Percentiles rank a stretch among this genome's conserved stretches.
Conservation (phyloP, 2,113 vertebrate species). For the Salminus brasiliensis region DNA sequence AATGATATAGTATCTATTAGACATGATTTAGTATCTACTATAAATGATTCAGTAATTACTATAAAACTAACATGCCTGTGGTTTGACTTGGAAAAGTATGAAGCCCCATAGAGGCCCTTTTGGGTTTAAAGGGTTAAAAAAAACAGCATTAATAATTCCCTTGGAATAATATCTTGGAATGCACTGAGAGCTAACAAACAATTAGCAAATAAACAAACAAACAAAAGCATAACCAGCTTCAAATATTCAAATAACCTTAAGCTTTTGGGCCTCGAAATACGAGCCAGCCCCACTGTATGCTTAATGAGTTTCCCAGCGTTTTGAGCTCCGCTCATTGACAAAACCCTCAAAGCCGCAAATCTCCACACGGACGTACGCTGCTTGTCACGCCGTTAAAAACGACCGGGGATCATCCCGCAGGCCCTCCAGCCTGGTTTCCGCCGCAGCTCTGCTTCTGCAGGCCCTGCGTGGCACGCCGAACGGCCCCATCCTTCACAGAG, state of each 20-base stretch:
- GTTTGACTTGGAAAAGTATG: too few relatives aligned
- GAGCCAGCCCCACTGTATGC: neutral
- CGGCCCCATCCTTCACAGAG: slow-evolving; percentile 50
- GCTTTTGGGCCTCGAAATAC: neutral
- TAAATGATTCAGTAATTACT: too few relatives aligned
- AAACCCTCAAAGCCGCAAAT: neutral
- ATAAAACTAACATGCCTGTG: too few relatives aligned
- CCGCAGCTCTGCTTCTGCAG: neutral
- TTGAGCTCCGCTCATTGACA: neutral
- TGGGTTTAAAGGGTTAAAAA: too few relatives aligned
- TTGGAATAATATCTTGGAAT: neutral
- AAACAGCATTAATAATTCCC: too few relatives aligned
- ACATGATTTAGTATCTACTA: too few relatives aligned
- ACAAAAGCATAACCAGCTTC: neutral
- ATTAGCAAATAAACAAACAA: neutral
- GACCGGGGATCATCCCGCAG: neutral
- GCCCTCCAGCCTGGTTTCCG: neutral
- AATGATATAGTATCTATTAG: too few relatives aligned
- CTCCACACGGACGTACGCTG: slow-evolving; percentile 25
- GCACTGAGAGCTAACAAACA: neutral
- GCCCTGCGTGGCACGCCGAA: neutral
- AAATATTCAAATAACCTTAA: neutral
- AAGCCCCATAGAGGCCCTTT: too few relatives aligned
- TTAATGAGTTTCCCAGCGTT: slow-evolving; percentile 1
- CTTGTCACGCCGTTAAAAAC: slow-evolving; percentile 3